phyloP scores from a whole-genome alignment of 2,888 invertebrate genomes.

The Drepana falcataria region DNA sequence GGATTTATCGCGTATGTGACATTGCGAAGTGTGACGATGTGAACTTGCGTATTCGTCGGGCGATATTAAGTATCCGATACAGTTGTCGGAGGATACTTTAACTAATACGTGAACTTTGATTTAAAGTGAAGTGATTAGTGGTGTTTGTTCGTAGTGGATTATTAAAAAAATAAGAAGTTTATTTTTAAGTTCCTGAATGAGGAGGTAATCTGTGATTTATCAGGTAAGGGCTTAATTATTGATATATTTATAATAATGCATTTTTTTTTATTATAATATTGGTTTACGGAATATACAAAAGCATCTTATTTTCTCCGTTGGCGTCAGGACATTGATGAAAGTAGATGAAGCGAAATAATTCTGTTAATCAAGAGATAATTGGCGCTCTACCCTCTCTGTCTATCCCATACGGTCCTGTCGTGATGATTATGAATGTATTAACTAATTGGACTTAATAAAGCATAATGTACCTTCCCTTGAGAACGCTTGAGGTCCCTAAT shows the following conservation, averaged over 20 bases:
- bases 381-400: too few relatives aligned
- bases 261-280: neutral
- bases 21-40: conserved; percentile 9
- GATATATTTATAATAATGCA: neutral
- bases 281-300: too few relatives aligned
- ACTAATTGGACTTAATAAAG: too few relatives aligned
- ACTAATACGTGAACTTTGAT: neutral
- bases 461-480: too few relatives aligned
- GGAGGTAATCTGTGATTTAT: neutral
- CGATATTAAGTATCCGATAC: neutral
- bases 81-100: neutral
- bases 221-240: neutral
- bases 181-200: neutral
- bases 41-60: conserved; percentile 7
- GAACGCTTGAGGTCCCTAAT: too few relatives aligned
- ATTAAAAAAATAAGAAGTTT: neutral
- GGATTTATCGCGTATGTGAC: conserved; percentile 3
- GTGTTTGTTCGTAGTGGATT: neutral
- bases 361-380: too few relatives aligned
- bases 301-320: too few relatives aligned
- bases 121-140: neutral
- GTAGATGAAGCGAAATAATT: too few relatives aligned
- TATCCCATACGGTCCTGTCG: too few relatives aligned
- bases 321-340: too few relatives aligned
- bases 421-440: too few relatives aligned